Evolutionary conservation across 2,113 vertebrate species (phyloP).

Genomic region (Menidia beryllina): DNA sequence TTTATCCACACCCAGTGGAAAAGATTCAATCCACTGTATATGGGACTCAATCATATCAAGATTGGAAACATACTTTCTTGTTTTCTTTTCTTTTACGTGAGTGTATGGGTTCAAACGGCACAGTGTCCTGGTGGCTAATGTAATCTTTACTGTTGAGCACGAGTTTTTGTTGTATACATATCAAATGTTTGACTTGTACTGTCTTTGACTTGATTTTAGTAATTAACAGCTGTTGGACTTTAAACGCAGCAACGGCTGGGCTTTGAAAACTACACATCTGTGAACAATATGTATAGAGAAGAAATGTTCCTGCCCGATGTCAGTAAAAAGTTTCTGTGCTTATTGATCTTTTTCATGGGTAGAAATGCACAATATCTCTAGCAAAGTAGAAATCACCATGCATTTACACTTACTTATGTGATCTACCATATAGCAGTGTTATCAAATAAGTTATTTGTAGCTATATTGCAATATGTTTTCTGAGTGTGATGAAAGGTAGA

Average conservation of each 20-base stretch:
- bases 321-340: conserved; percentile 63
- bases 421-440: no score
- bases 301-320: conserved; percentile 45
- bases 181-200: conserved; percentile 23
- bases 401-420: conserved; percentile 16
- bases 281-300: conserved; percentile 62
- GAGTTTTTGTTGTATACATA: conserved; percentile 23
- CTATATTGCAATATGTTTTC: background rate
- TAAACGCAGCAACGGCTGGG: conserved; percentile 30
- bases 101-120: conserved; percentile 43
- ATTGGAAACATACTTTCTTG: conserved; percentile 62
- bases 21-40: conserved; percentile 48
- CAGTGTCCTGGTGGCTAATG: conserved; percentile 47
- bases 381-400: conserved; percentile 51
- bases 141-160: conserved; percentile 33
- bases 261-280: conserved; percentile 72
- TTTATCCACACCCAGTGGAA: conserved; percentile 70
- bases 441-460: conserved; percentile 25
- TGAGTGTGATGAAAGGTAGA: background rate
- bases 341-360: conserved; percentile 50
- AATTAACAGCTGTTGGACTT: conserved; percentile 70
- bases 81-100: conserved; percentile 17
- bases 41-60: conserved; percentile 57
- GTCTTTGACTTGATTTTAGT: conserved; percentile 48
- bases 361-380: conserved; percentile 37